These are phyloP conservation scores for Miniopterus natalensis DNA, from an alignment of 2,113 vertebrate genomes.

Conservation along the genomic window DNA sequence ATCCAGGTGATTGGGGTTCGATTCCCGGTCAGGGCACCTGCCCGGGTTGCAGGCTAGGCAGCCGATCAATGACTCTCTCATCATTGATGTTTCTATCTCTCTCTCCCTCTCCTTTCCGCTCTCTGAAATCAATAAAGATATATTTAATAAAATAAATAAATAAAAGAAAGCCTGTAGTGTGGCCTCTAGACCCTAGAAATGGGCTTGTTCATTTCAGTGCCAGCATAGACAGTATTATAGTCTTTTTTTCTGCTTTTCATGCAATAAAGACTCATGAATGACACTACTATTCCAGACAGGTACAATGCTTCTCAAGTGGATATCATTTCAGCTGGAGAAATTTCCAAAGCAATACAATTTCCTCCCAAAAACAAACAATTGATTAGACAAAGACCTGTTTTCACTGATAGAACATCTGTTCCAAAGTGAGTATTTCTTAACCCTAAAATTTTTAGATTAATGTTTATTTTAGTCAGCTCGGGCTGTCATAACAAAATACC, in stretches of 20 bases:
- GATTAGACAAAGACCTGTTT: conserved; percentile 79
- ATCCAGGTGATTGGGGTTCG: no score
- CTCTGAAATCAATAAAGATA: no score
- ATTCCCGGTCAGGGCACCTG: no score
- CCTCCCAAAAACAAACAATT: conserved; percentile 86
- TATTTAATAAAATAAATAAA: no score
- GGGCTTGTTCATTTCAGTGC: not conserved
- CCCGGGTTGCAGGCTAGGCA: no score
- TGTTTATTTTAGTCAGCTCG: not conserved
- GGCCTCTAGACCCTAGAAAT: not conserved
- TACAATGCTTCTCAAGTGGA: conserved; percentile 80
- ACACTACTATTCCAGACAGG: conserved; percentile 82
- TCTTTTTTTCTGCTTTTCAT: not conserved
- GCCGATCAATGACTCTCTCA: no score
- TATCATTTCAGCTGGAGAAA: conserved; percentile 83
- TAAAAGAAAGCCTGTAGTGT: not conserved
- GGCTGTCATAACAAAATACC: not conserved
- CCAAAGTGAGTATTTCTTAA: conserved; percentile 87
- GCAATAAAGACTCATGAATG: not conserved
- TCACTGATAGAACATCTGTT: conserved; percentile 86
- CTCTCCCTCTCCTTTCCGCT: no score
- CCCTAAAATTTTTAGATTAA: not conserved
- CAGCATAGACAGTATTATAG: not conserved
- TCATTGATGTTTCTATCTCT: no score
- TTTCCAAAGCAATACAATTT: conserved; percentile 82